Evolutionary conservation across 2,888 invertebrate species (phyloP), one percentile per base, ranked within the genome.

Genomic region (Ophonus ardosiacus): DNA sequence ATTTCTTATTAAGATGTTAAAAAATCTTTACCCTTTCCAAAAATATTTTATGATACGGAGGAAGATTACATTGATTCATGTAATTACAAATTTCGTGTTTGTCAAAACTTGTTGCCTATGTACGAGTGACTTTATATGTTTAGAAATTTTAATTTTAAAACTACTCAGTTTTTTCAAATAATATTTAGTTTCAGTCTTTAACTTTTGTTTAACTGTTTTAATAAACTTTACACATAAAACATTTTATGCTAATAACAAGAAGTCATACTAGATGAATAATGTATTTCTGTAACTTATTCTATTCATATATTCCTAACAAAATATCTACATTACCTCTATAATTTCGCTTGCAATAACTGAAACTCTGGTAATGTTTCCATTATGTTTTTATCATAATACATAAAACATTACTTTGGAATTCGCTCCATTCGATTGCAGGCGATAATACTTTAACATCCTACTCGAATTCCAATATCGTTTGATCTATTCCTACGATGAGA

Each of bases 371-470:
- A 68, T 68, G 68, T 68, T 38, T 68, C 68, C 68, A 68, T 68
- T 68, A 68, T 68, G 31, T 68, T 38, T 68, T 68, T 68, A 68
- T 68, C 68, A 68, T 68, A 68, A 68, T 68, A 68, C 68, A 68
- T 68, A 68, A 68, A 68, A 68, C 68, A 68, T 68, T 68, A 31
- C 38, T 0, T 31, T 38, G 15, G 31, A 31, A 38, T 38, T 38
- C 68, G 17, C 63, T 63, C 38, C n/a, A 13, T 68, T 68, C 68
- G 7, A 68, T 38, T 68, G 21, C 68, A 10, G 68, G 31, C 24
- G 63, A 63, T 63, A 63, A 63, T 63, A 18, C 21, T 63, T 8
- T 63, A 63, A 63, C 63, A 63, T 63, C 21, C 24, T 63, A 24
- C 63, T 63, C 63, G 63, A 18, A 63, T 63, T 63, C 63, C 24